Percentiles rank a stretch among this genome's conserved stretches.
These are phyloP conservation scores for Euthynnus affinis DNA, from an alignment of 2,797 vertebrate genomes.

Conservation along the genomic window DNA sequence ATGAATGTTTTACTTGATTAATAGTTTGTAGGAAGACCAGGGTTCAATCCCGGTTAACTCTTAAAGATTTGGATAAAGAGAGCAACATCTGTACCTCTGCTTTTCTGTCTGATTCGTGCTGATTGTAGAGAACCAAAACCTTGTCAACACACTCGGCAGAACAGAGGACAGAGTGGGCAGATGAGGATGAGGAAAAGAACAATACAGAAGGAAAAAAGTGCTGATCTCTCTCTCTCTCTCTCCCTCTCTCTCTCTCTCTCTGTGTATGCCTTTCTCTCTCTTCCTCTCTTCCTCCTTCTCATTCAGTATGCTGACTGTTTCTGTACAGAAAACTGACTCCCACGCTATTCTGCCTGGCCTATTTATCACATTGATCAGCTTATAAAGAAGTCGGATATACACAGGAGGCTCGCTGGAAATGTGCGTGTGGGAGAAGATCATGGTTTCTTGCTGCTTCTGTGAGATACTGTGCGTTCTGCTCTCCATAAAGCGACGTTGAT, in stretches of 20 bases:
- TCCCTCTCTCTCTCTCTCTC: neutral
- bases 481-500: conserved; percentile 15
- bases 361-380: conserved; percentile 79
- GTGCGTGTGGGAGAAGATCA: conserved; percentile 33
- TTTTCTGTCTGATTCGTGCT: conserved; percentile 68
- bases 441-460: conserved; percentile 33
- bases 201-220: conserved; percentile 71
- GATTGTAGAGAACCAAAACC: conserved; percentile 52
- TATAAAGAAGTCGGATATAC: conserved; percentile 66
- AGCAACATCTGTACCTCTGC: conserved; percentile 41
- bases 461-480: neutral
- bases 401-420: conserved; percentile 50
- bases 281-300: conserved; percentile 44
- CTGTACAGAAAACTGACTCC: conserved; percentile 75
- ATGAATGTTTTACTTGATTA: conserved; percentile 30
- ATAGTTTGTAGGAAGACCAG: conserved; percentile 11
- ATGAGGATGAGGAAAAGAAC: conserved; percentile 75
- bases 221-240: conserved; percentile 66
- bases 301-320: conserved; percentile 78
- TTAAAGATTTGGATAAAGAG: conserved; percentile 37
- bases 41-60: conserved; percentile 50
- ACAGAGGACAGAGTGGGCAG: conserved; percentile 76
- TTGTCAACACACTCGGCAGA: conserved; percentile 72
- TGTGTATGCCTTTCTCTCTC: neutral
- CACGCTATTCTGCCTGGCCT: conserved; percentile 75